These are phyloP conservation scores for Acanthopagrus latus DNA, from an alignment of 2,797 vertebrate species.

Conservation along the genomic window DNA sequence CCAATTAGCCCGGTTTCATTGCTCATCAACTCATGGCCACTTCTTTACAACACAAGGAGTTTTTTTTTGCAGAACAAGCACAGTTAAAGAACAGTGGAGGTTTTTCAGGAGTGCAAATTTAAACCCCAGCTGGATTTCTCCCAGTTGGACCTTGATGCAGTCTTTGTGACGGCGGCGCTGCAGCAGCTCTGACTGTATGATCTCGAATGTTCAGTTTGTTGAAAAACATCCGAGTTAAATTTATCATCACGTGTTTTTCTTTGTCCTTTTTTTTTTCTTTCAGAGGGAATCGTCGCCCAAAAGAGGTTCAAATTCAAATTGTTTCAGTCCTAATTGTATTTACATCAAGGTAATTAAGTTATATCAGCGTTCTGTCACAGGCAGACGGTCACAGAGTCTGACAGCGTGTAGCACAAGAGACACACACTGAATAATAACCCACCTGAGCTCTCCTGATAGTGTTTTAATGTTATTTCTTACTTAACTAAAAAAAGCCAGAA, in stretches of 20 bases:
- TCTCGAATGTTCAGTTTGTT: neutral
- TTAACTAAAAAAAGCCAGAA: neutral
- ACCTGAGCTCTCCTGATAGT: neutral
- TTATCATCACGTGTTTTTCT: neutral
- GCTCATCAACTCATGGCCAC: neutral
- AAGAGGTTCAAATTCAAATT: neutral
- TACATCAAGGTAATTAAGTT: no score
- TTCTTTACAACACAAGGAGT: neutral
- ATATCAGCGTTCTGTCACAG: no score
- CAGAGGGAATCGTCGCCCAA: neutral
- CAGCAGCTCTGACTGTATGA: neutral
- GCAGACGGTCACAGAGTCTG: neutral
- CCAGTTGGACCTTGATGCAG: neutral
- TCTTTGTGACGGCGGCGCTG: no score
- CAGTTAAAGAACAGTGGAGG: neutral
- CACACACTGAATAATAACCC: neutral
- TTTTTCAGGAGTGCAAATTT: slow-evolving; percentile 2
- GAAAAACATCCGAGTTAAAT: neutral
- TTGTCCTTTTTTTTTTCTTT: no score
- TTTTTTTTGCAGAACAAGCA: neutral
- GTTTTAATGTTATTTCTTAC: neutral
- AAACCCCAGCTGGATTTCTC: neutral
- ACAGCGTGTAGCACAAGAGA: neutral
- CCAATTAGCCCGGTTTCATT: slow-evolving; percentile 20
- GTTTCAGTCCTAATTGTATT: neutral